Percentiles rank a stretch among this genome's conserved stretches.
phyloP scores from a whole-genome alignment of 2,797 vertebrate species.

The Heteromormyrus szaboi region DNA sequence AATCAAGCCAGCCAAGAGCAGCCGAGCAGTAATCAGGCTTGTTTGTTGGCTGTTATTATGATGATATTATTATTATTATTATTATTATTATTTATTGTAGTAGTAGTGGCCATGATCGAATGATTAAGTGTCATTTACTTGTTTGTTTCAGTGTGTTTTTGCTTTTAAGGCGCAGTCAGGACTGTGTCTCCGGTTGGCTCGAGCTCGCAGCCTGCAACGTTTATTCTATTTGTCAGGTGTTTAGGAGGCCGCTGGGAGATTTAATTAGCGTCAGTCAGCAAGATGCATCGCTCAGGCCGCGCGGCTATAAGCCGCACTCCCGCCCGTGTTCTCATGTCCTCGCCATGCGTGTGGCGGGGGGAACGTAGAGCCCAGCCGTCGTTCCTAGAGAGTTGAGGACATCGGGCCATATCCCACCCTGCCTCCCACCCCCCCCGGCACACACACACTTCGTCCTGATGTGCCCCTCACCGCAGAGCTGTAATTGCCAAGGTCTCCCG shows the following conservation, averaged over 20 bases:
- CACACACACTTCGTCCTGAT: background rate
- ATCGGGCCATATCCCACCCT: background rate
- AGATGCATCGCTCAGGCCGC: constrained; percentile 77
- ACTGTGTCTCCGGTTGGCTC: constrained; percentile 59
- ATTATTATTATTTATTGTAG: background rate
- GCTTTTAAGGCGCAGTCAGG: constrained; percentile 44
- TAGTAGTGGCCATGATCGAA: background rate
- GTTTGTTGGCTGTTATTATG: background rate
- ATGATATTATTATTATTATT: background rate
- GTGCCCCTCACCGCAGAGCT: constrained; percentile 86
- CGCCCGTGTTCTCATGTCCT: constrained; percentile 19
- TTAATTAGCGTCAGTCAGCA: constrained; percentile 85
- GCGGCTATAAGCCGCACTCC: constrained; percentile 72
- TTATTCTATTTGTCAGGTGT: constrained; percentile 82
- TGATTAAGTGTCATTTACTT: background rate
- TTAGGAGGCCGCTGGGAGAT: constrained; percentile 77
- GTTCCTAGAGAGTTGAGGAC: background rate
- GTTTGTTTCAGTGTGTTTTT: constrained; percentile 38
- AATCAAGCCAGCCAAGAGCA: background rate
- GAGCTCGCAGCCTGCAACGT: constrained; percentile 69
- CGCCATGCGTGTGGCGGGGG: background rate
- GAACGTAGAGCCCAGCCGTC: background rate
- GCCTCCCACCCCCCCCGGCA: background rate
- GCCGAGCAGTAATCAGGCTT: background rate
- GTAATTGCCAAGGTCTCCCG: constrained; percentile 95